A percentile compares a stretch with the other conserved stretches of the same genome.
These are phyloP conservation scores for Cantharis rustica DNA, from an alignment of 2,888 invertebrate species.

Conservation along the genomic window DNA sequence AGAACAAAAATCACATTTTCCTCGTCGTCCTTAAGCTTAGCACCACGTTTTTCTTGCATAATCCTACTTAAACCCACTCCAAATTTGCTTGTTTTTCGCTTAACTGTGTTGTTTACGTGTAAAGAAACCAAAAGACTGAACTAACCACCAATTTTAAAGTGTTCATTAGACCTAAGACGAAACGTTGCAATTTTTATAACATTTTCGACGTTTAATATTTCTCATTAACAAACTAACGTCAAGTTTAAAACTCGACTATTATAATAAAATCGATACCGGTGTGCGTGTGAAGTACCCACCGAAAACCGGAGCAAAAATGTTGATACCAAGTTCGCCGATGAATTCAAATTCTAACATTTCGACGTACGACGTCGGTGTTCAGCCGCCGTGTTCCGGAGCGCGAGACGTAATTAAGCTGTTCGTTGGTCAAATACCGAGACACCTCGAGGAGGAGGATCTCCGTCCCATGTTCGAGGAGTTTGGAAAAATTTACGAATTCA, in stretches of 20 bases:
- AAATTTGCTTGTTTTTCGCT: constrained; percentile 1
- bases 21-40: constrained; percentile 10
- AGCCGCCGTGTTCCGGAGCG: constrained; percentile 34
- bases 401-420: constrained; percentile 79
- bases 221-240: constrained; percentile 32
- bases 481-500: constrained; percentile 92
- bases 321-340: constrained; percentile 53
- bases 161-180: constrained; percentile 4
- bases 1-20: constrained; percentile 20
- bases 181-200: not conserved
- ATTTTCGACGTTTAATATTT: constrained; percentile 13
- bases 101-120: constrained; percentile 12
- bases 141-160: constrained; percentile 18
- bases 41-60: not conserved
- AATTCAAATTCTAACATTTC: constrained; percentile 32
- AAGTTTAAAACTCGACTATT: constrained; percentile 35
- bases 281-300: constrained; percentile 24
- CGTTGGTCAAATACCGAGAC: constrained; percentile 91
- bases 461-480: constrained; percentile 91
- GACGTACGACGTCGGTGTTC: constrained; percentile 10
- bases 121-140: constrained; percentile 28
- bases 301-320: constrained; percentile 46
- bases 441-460: constrained; percentile 84
- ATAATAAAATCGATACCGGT: constrained; percentile 24
- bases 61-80: not conserved